Conservation (phyloP, 35 echinoderm and acorn worm genomes). For the Stichopus chloronotus region DNA sequence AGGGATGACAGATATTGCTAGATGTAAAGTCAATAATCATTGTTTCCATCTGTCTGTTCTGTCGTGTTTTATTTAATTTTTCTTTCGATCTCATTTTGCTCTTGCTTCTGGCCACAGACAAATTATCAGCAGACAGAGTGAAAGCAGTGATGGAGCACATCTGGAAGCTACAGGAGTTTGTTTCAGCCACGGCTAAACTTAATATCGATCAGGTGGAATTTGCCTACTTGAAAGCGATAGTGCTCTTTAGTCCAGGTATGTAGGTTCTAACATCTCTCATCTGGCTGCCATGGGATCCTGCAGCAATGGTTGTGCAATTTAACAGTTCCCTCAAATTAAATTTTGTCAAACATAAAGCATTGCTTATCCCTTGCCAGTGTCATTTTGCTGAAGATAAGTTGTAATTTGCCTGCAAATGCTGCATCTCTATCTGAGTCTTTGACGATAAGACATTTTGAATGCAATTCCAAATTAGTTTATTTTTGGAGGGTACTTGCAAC, state of each 20-base stretch:
- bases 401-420: too few species aligned
- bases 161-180: conserved; percentile 99
- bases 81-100: conserved; percentile 1
- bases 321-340: too few species aligned
- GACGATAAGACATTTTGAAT: too few species aligned
- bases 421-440: too few species aligned
- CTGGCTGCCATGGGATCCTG: too few species aligned
- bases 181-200: conserved; percentile 79
- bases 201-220: conserved; percentile 81
- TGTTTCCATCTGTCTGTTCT: neutral
- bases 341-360: too few species aligned
- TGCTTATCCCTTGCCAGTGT: too few species aligned
- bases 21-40: neutral
- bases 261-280: neutral
- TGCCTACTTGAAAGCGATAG: conserved; percentile 95
- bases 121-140: conserved; percentile 97
- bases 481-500: too few species aligned
- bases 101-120: conserved; percentile 65
- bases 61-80: neutral
- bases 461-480: too few species aligned
- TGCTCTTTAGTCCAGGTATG: conserved; percentile 97
- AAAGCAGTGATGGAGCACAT: conserved; percentile 99
- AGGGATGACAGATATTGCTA: neutral
- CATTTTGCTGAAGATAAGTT: too few species aligned
- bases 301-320: too few species aligned